Conservation (phyloP, 2,113 vertebrate genomes). For the Notarius lentiginosus region DNA sequence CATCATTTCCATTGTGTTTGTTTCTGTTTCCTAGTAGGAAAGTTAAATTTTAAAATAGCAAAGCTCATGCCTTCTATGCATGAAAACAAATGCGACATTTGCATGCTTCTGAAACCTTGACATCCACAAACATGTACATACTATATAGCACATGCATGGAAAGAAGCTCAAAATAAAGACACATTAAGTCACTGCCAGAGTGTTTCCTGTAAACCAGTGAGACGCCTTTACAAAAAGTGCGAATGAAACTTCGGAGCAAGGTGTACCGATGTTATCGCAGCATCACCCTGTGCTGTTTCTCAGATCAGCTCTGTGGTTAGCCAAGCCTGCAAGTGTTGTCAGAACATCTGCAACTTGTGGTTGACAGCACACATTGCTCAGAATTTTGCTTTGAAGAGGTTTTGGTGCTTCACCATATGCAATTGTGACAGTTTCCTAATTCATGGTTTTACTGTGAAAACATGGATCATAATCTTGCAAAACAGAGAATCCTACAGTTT, state of each 20-base stretch:
- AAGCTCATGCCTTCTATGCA: not conserved
- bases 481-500: conserved; percentile 6
- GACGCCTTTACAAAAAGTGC: conserved; percentile 30
- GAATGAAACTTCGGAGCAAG: conserved; percentile 26
- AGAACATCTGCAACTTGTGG: conserved; percentile 46
- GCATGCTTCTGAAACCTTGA: not conserved
- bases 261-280: conserved; percentile 44
- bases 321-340: conserved; percentile 26
- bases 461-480: conserved; percentile 11
- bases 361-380: conserved; percentile 33
- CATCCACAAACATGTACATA: not conserved
- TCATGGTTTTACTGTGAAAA: conserved; percentile 18
- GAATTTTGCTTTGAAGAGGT: conserved; percentile 43
- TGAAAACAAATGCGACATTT: not conserved
- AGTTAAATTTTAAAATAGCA: not conserved
- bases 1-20: too few species aligned
- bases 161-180: conserved; percentile 15
- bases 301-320: conserved; percentile 28
- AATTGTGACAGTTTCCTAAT: conserved; percentile 36
- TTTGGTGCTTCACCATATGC: conserved; percentile 7
- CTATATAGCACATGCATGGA: not conserved
- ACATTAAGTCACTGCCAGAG: not conserved
- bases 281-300: conserved; percentile 9
- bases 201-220: conserved; percentile 18
- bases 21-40: not conserved